Conservation (phyloP, 2,797 vertebrate genomes). For the Sebastes steindachneri region DNA sequence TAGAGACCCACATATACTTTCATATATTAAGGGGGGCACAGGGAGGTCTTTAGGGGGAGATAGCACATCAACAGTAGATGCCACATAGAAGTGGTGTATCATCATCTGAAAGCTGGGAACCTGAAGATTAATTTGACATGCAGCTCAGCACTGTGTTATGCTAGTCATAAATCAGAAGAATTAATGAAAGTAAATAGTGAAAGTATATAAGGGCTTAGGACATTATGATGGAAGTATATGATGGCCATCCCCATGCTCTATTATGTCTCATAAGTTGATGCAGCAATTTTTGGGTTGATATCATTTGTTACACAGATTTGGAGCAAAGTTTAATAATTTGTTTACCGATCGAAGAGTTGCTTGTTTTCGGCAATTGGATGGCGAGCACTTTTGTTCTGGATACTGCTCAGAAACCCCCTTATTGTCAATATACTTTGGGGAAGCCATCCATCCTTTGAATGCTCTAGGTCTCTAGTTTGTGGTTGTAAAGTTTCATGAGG, state of each 20-base stretch:
- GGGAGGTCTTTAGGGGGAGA: background rate
- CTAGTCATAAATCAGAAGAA: background rate
- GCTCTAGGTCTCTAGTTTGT: no score
- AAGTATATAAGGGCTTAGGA: background rate
- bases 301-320: background rate
- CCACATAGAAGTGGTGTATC: background rate
- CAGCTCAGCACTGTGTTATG: background rate
- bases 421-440: no score
- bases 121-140: background rate
- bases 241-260: background rate
- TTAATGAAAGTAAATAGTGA: background rate
- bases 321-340: background rate
- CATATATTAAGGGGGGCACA: background rate
- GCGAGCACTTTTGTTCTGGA: no score
- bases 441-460: no score
- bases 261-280: background rate
- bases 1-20: background rate
- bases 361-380: no score
- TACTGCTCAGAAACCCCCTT: no score
- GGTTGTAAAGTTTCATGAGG: no score
- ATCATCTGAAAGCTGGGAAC: background rate
- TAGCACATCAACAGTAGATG: background rate
- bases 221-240: background rate
- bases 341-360: background rate
- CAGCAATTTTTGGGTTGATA: background rate